Conservation (phyloP, 1,140 invertebrate species). For the Apocrypta bakeri region DNA sequence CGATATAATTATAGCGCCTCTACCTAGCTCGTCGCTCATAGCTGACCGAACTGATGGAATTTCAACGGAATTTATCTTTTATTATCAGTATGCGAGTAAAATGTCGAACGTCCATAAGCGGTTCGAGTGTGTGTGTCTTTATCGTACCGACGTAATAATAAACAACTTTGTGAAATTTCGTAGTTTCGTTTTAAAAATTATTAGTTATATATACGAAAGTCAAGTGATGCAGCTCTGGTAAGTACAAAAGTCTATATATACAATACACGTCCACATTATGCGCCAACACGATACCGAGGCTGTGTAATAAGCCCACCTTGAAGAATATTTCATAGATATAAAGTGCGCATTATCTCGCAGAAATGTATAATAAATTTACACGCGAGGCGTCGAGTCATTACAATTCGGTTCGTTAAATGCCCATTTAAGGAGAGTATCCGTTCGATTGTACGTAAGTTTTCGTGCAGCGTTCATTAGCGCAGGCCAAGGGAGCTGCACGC, state of each 20-base stretch:
- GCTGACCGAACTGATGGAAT: no score
- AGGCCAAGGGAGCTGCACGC: background rate
- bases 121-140: no score
- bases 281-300: slow-evolving; percentile 20
- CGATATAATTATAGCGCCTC: slow-evolving; percentile 23
- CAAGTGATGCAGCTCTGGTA: no score
- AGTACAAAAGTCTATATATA: no score
- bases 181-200: no score
- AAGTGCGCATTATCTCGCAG: background rate
- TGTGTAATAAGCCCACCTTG: slow-evolving; percentile 1
- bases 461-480: background rate
- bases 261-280: slow-evolving; percentile 22
- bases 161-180: no score
- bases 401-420: background rate
- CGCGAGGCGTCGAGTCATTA: background rate
- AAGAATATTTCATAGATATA: background rate
- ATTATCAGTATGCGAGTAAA: no score
- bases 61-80: no score
- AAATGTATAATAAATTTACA: slow-evolving; percentile 23
- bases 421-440: background rate
- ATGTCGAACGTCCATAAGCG: no score
- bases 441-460: background rate
- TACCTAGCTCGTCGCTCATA: no score
- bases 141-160: no score
- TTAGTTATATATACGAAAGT: no score